These are phyloP conservation scores for Micronisus gabar DNA, from an alignment of 2,113 vertebrate genomes.

Conservation along the genomic window DNA sequence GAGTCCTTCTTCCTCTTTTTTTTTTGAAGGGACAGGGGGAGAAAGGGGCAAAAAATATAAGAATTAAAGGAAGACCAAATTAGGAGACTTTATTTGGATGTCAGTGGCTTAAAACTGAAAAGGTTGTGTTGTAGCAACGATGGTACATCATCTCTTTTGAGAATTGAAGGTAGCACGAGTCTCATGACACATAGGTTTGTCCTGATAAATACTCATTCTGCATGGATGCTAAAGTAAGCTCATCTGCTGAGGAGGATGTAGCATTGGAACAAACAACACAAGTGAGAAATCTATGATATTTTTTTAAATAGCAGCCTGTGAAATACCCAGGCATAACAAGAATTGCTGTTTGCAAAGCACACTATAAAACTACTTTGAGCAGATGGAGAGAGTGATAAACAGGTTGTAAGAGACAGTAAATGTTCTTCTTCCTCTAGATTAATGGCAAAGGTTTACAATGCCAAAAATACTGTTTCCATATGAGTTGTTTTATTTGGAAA, in stretches of 20 bases:
- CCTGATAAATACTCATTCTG: fast-evolving
- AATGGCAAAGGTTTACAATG: neutral
- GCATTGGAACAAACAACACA: neutral
- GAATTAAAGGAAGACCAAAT: neutral
- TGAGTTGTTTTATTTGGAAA: neutral
- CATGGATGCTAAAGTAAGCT: neutral
- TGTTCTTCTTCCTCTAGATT: neutral
- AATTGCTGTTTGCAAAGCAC: neutral
- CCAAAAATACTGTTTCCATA: neutral
- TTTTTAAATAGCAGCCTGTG: neutral
- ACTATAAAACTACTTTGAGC: neutral
- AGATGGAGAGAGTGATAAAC: neutral
- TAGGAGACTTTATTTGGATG: neutral
- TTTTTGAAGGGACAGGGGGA: neutral
- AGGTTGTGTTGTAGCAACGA: neutral
- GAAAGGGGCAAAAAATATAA: neutral
- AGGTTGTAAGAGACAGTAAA: neutral
- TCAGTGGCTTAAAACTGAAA: neutral
- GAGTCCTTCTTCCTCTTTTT: neutral
- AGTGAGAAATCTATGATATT: neutral
- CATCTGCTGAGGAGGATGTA: neutral
- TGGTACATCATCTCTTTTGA: fast-evolving
- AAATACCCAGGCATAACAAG: neutral
- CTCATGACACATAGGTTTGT: neutral
- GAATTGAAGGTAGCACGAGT: neutral